phyloP scores from a whole-genome alignment of 2,113 vertebrate genomes.

The Atlantisia rogersi region DNA sequence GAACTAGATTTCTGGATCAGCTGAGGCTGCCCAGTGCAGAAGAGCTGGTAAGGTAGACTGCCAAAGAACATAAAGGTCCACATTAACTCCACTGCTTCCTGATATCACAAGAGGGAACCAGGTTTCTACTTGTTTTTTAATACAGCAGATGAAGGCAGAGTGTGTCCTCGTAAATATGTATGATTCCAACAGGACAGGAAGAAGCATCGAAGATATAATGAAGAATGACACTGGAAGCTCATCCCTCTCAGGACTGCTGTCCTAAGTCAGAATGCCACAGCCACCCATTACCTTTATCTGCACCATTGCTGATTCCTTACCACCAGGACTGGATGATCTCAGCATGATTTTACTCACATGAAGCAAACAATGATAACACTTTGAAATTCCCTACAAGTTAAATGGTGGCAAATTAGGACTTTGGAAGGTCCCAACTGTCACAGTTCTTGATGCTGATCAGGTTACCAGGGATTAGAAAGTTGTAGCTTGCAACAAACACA shows the following conservation, averaged over 20 bases:
- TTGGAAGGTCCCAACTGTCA: background rate
- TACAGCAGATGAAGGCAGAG: background rate
- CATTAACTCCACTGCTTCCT: background rate
- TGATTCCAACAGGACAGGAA: background rate
- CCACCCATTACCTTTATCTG: background rate
- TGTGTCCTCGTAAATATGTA: background rate
- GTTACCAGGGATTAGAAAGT: background rate
- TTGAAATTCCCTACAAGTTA: background rate
- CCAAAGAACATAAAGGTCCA: background rate
- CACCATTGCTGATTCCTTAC: background rate
- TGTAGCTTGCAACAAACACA: background rate
- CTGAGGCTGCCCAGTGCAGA: background rate
- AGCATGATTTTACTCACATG: background rate
- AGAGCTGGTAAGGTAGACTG: background rate
- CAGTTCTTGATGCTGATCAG: background rate
- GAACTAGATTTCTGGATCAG: background rate
- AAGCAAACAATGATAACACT: background rate
- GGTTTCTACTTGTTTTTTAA: background rate
- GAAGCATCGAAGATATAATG: background rate
- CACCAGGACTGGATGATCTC: background rate
- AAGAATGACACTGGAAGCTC: background rate
- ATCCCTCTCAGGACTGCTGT: background rate
- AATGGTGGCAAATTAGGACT: background rate
- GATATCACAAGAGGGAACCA: background rate
- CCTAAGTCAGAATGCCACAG: background rate